Evolutionary conservation across 1,140 invertebrate species (phyloP), one percentile per base, ranked within the genome.

Genomic region (Battus philenor): DNA sequence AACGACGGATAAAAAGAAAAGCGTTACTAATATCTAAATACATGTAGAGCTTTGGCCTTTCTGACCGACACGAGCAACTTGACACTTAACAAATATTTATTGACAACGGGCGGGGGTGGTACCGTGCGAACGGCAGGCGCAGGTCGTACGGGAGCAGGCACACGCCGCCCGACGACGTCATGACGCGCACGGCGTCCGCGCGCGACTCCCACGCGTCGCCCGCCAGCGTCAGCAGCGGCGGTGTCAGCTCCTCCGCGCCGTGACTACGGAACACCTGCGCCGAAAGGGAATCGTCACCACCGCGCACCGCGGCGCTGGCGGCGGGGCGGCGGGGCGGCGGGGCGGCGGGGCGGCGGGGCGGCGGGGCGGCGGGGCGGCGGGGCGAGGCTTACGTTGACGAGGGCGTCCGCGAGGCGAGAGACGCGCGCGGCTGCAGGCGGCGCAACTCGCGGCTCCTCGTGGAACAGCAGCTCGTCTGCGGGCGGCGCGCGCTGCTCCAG

Each of bases 91-190:
- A n/a, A n/a, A n/a, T n/a, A n/a, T n/a, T n/a, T n/a, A n/a, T 20
- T 10, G 26, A 29, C n/a, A n/a, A 9, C 26, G 31, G 0, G 12
- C 13, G 15, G 31, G n/a, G 11, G 10, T 5, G 18, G 11, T 4
- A 33, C 75, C 82, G 78, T 1, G 81, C 82, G 55, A 87, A 86
- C 0, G 85, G 85, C 32, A 86, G 87, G 72, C 89, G 80, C 22
- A 95, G 82, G 78, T 95, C 93, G 68, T 93, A 91, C 0, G 95
- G 95, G 34, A 97, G 71, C 15, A 90, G 90, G 15, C 97, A 93
- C 5, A 97, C 89, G 45, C 89, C 90, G 0, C 96, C 96, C 17
- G 90, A 92, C 34, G 93, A 90, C 3, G 95, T 95, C 94, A 98
- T 97, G 0, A 97, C 68, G 50, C 90, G 90, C 0, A 95, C 93